Base-by-base conservation (phyloP, 1,140 invertebrate genomes). In the Thalassaphorura encarpata region DNA sequence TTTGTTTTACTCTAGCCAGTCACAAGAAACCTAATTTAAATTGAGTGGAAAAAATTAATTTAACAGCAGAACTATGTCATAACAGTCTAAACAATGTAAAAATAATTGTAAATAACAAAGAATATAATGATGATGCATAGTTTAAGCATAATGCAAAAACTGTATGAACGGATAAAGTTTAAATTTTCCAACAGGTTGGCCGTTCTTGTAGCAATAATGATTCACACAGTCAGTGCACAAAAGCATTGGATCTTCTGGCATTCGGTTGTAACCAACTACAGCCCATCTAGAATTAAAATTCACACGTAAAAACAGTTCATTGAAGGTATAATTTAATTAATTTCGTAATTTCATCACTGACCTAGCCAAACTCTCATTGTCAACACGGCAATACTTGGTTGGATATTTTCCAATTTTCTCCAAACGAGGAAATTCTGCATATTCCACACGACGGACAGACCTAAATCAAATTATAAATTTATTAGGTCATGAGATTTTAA, bases 401-500 rank as follows among this genome's bases (percentile, higher is more conserved):
- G 26, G 19, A 24, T 19, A 51, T 8, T 39, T 51, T 23, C 48
- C 48, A 36, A 39, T 36, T 33, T 21, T 39, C 13, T 33, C 28
- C 11, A 33, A 39, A 5, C 48, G 8, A 4, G 48, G 48, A 36
- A 51, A 51, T 16, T 21, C 11, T 6, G 8, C 5, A 51, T 36
- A 23, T 24, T 51, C 48, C 28, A 51, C 48, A 33, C 3, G 27
- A 11, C 31, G 11, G 13, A 29, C 26, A 36, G 13, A 21, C 21
- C 48, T 51, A 24, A 24, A 51, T 13, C 4, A n/a, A 42, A 42
- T n/a, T 36, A 8, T 19, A 42, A 6, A 58, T 15, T 6, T 42
- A n/a, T 11, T 42, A 19, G 5, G 54, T 19, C 77, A 66, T 41
- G 73, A 70, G 66, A 82, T 79, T 23, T 61, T 60, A 50, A 71